phyloP scores from a whole-genome alignment of 2,797 vertebrate species.

The Poecilia gillii region DNA sequence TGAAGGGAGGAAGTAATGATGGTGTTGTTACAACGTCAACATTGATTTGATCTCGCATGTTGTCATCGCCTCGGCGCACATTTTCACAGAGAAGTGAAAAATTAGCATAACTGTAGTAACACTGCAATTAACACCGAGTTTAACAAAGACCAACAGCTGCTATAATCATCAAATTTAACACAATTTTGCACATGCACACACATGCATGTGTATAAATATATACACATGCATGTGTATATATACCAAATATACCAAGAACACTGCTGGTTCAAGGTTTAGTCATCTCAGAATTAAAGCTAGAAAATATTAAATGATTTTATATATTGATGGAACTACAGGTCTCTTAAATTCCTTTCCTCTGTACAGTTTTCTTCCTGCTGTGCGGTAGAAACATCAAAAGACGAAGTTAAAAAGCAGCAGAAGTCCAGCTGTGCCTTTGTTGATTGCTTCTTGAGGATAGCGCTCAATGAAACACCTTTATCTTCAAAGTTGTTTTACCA shows the following conservation, averaged over 20 bases:
- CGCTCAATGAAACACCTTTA: slow-evolving; percentile 49
- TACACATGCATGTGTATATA: background rate
- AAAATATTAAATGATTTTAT: slow-evolving; percentile 14
- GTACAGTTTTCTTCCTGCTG: slow-evolving; percentile 14
- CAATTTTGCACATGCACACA: background rate
- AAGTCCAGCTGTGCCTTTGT: slow-evolving; percentile 67
- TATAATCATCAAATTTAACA: background rate
- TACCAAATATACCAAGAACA: background rate
- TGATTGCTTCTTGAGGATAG: slow-evolving; percentile 65
- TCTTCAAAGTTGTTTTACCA: slow-evolving; percentile 55
- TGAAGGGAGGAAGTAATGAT: slow-evolving; percentile 58
- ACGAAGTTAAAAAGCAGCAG: slow-evolving; percentile 52
- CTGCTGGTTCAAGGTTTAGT: background rate
- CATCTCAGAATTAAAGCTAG: background rate
- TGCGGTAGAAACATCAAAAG: slow-evolving; percentile 51
- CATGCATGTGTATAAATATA: background rate
- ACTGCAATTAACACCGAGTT: slow-evolving; percentile 20
- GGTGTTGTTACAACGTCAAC: slow-evolving; percentile 58
- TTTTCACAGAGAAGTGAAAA: slow-evolving; percentile 49
- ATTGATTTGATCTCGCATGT: slow-evolving; percentile 71
- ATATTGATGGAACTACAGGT: slow-evolving; percentile 24
- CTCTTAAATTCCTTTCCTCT: slow-evolving; percentile 16
- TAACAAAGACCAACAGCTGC: background rate
- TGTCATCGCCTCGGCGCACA: slow-evolving; percentile 55
- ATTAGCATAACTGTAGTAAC: slow-evolving; percentile 46